Conservation (phyloP, 1,140 invertebrate genomes). For the Cydia amplana region DNA sequence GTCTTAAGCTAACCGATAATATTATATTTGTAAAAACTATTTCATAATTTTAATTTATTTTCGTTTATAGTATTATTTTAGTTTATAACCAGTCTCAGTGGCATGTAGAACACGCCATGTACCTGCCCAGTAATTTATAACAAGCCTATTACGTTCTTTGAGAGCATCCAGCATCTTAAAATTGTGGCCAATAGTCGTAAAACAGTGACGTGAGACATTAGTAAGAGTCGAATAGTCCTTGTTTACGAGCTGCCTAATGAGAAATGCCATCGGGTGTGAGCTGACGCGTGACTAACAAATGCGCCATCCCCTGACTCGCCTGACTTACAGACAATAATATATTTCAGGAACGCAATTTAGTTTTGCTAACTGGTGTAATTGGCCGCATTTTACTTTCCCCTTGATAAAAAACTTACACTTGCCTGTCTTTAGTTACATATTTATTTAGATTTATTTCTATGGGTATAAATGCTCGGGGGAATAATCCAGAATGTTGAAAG, state of each 20-base stretch:
- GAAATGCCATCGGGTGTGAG: slow-evolving; percentile 60
- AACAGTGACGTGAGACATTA: slow-evolving; percentile 68
- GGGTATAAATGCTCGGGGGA: slow-evolving; percentile 43
- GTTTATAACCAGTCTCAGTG: slow-evolving; percentile 35
- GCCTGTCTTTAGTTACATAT: not conserved
- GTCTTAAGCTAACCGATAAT: too few relatives aligned
- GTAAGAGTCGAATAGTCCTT: slow-evolving; percentile 70
- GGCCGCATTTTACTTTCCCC: slow-evolving; percentile 5
- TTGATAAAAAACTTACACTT: not conserved
- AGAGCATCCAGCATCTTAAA: slow-evolving; percentile 49
- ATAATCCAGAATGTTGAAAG: slow-evolving; percentile 52
- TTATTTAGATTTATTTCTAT: slow-evolving; percentile 18
- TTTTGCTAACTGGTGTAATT: slow-evolving; percentile 18
- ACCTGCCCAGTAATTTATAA: slow-evolving; percentile 53
- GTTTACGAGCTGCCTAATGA: slow-evolving; percentile 72
- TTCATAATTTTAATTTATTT: too few relatives aligned
- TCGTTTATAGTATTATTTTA: too few relatives aligned
- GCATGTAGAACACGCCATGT: not conserved
- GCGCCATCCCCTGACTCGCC: slow-evolving; percentile 45
- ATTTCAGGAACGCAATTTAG: slow-evolving; percentile 43
- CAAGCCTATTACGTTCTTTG: slow-evolving; percentile 45
- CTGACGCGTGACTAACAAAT: slow-evolving; percentile 65
- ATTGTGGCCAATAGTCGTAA: slow-evolving; percentile 66
- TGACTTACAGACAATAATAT: slow-evolving; percentile 12
- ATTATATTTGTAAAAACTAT: too few relatives aligned